These are phyloP conservation scores for Ormyrus thymus DNA, from an alignment of 2,888 invertebrate genomes.

Conservation along the genomic window DNA sequence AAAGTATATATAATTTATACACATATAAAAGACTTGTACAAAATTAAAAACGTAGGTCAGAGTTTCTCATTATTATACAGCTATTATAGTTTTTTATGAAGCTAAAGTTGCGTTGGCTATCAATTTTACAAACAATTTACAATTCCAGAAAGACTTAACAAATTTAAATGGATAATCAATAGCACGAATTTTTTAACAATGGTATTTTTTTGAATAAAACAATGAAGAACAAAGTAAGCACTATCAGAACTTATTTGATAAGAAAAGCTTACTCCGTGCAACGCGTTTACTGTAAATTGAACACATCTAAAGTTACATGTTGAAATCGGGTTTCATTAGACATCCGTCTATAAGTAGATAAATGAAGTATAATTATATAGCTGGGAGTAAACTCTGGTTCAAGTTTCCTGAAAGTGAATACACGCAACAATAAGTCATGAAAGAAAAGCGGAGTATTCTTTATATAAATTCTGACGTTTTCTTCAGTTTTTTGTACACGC, in stretches of 20 bases:
- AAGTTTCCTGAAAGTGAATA: constrained; percentile 41
- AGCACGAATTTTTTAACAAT: constrained; percentile 24
- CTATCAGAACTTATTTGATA: constrained; percentile 15
- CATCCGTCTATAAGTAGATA: constrained; percentile 28
- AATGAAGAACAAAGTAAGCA: background rate
- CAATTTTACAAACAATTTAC: constrained; percentile 26
- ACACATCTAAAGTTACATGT: constrained; percentile 19
- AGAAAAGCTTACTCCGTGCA: constrained; percentile 6
- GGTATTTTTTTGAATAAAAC: constrained; percentile 27
- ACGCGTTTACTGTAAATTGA: constrained; percentile 29
- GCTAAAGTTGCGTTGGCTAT: constrained; percentile 28
- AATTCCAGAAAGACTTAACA: constrained; percentile 37
- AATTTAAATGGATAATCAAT: constrained; percentile 37
- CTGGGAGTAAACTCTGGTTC: constrained; percentile 33
- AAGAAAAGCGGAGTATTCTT: constrained; percentile 8
- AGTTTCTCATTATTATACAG: constrained; percentile 36
- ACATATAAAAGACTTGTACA: constrained; percentile 38
- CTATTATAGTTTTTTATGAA: constrained; percentile 44
- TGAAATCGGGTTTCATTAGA: constrained; percentile 37
- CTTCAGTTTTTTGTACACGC: constrained; percentile 8
- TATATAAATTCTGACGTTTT: constrained; percentile 18
- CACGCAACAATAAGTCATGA: constrained; percentile 1
- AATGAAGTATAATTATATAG: constrained; percentile 36
- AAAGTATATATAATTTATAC: constrained; percentile 19
- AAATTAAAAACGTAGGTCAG: constrained; percentile 40